Evolutionary conservation across 1,140 invertebrate genomes (phyloP), one percentile per base, ranked within the genome.

Genomic region (Drosophila auraria): DNA sequence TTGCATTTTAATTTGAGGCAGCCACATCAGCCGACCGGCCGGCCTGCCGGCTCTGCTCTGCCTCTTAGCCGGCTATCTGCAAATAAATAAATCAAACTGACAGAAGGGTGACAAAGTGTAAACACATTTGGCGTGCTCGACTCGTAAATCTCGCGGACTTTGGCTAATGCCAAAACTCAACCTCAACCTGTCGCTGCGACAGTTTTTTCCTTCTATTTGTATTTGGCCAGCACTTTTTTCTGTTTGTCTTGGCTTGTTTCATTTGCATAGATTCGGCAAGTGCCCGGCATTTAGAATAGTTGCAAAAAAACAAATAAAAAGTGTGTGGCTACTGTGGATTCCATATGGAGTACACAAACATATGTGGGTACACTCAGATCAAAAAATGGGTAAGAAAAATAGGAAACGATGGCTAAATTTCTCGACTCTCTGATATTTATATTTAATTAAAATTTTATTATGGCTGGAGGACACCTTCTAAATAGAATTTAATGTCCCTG

Each of bases 21-120:
- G 72, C 72, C 78, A 80, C 78, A 80, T 79, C 78, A 79, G 77
- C 78, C 65, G 77, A 65, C 74, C 70, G 68, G 47, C 80, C 63
- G 51, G 71, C 75, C 70, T 64, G 50, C 80, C 63, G 51, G 53
- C 60, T 45, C 51, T 14, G 59, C 44, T 44, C 57, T 68, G 61
- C 33, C 54, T 64, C 51, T 72, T 77, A 69, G 80, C 69, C 81
- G 81, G 78, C 79, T 91, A 91, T 87, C 87, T 84, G 78, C 81
- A 84, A 91, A 91, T 83, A 87, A 87, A 91, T 91, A 91, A 91
- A 91, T 91, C 87, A 91, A 89, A 78, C 84, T 91, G 89, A 92
- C 90, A 92, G 90, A 92, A 92, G 90, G 90, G 90, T 92, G 90
- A 91, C 90, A 92, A 91, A 92, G 90, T 92, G 90, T 92, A 92